phyloP scores from a whole-genome alignment of 2,113 vertebrate species.

The Heterotis niloticus region DNA sequence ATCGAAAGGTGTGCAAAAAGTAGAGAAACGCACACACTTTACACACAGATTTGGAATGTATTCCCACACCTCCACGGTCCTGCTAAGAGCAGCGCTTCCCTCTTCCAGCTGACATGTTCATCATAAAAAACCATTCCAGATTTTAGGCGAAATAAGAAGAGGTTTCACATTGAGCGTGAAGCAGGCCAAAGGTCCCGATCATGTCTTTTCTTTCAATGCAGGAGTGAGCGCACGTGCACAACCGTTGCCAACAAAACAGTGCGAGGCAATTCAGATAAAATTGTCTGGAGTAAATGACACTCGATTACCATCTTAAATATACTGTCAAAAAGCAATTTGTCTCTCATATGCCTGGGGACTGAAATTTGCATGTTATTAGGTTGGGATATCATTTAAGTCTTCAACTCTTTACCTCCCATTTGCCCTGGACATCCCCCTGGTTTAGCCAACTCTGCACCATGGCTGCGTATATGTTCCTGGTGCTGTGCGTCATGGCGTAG shows the following conservation, averaged over 20 bases:
- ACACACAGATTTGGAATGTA: neutral
- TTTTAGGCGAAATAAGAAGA: conserved; percentile 18
- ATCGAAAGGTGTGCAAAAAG: no score
- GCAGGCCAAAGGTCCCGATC: neutral
- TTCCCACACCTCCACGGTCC: neutral
- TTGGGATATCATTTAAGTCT: conserved; percentile 24
- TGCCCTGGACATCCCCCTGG: neutral
- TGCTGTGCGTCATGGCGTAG: neutral
- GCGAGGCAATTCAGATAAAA: conserved; percentile 50
- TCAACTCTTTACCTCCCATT: neutral
- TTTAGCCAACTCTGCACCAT: neutral
- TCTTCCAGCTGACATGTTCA: neutral
- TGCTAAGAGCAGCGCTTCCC: neutral
- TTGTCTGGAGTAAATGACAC: conserved; percentile 58
- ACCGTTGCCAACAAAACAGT: conserved; percentile 45
- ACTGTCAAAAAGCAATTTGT: conserved; percentile 51
- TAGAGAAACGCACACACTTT: neutral
- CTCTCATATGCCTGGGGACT: conserved; percentile 24
- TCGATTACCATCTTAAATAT: conserved; percentile 65
- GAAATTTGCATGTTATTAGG: conserved; percentile 33
- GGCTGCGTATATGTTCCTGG: neutral
- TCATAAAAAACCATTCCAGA: neutral
- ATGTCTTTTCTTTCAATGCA: neutral
- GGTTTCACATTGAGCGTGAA: neutral
- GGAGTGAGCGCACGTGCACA: conserved; percentile 24